Conservation (phyloP, 2,113 vertebrate genomes). For the Chionodraco myersi region DNA sequence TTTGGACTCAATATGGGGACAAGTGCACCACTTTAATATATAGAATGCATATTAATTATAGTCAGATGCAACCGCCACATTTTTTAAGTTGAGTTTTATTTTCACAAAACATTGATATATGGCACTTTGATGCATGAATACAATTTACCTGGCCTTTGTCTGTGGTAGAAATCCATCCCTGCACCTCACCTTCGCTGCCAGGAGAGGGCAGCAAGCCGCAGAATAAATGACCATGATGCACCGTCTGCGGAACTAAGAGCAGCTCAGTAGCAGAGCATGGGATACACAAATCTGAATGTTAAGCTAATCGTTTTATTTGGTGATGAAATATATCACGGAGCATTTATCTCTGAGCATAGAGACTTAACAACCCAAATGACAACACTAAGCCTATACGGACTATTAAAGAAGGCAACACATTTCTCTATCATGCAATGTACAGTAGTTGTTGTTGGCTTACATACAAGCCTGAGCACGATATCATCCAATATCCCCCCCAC, state of each 20-base stretch:
- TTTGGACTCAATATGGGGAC: not conserved
- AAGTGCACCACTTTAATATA: not conserved
- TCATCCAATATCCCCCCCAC: not conserved
- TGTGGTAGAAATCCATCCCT: not conserved
- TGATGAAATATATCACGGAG: not conserved
- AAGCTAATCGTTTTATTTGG: not conserved
- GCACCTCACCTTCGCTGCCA: slow-evolving; percentile 41
- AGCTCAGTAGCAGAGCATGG: not conserved
- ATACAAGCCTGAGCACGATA: not conserved
- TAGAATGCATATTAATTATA: not conserved
- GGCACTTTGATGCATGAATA: not conserved
- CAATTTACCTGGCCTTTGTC: not conserved
- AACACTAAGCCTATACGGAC: not conserved
- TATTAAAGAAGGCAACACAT: slow-evolving; percentile 7
- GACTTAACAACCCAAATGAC: not conserved
- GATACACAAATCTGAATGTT: not conserved
- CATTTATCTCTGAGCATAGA: not conserved
- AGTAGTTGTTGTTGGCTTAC: not conserved
- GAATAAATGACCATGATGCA: not conserved
- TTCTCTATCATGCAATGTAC: slow-evolving; percentile 1
- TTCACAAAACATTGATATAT: no score
- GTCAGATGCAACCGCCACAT: not conserved
- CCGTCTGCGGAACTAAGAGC: slow-evolving; percentile 23
- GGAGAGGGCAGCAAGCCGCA: slow-evolving; percentile 71
- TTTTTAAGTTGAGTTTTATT: not conserved